Base-by-base conservation (phyloP, 1,140 invertebrate species). In the Gonatopus flavifemur region DNA sequence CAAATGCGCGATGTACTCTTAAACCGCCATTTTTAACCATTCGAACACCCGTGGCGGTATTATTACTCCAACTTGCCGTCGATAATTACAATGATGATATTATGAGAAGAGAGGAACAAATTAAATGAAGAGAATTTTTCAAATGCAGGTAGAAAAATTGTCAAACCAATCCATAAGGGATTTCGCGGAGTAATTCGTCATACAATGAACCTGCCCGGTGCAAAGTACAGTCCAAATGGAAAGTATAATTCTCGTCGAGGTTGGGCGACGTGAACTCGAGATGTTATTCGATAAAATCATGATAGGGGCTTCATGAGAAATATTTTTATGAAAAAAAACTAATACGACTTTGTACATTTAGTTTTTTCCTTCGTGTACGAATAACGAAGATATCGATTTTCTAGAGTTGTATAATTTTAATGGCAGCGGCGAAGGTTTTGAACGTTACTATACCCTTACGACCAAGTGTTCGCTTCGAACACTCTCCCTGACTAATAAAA, bases 11-110 rank as follows among this genome's bases (percentile, higher is more conserved):
- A 31, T 57, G 43, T 45, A 48, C 43, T 16, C 44, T 48, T 21
- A n/a, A 25, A 38, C 37, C 33, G 59, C 66, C 60, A 67, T 70
- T 31, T 67, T 63, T 53, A 48, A 55, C 25, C 43, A 53, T 74
- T 74, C 59, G 69, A 74, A 74, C 52, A 59, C 41, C 47, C 55
- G 67, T 61, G 67, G 68, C 67, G 67, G 69, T 51, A 67, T 61
- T 50, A 44, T 32, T 8, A 9, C 54, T 54, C 24, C 52, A 19
- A 50, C 19, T 28, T 46, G 32, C 43, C 44, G 33, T 33, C 31
- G 36, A 38, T 46, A 64, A 68, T 65, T 46, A 42, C 32, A 35
- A 33, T 45, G 50, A 41, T 13, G 1, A 51, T 41, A 59, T 57
- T 35, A 56, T 54, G 43, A 57, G 38, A 62, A 59, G 4, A 16